Evolutionary conservation across 2,888 invertebrate genomes (phyloP).

Genomic region (Cylindroiulus punctatus): DNA sequence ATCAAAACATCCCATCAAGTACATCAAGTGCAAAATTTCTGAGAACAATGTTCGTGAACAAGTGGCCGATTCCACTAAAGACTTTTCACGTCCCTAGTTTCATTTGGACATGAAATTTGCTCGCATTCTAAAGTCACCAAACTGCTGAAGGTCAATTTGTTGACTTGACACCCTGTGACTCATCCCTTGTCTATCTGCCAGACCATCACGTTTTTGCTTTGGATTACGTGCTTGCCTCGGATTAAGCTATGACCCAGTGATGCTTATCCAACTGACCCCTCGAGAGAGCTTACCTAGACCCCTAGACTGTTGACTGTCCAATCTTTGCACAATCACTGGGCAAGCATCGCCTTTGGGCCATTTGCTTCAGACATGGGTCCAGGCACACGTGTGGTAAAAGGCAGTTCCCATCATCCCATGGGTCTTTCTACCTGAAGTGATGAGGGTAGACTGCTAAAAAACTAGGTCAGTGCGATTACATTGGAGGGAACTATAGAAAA

Average conservation of each 20-base stretch:
- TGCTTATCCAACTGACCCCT: conserved; percentile 22
- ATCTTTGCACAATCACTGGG: not conserved
- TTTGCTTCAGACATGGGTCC: not conserved
- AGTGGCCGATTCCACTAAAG: too few relatives aligned
- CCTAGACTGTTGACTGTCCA: not conserved
- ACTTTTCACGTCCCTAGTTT: too few relatives aligned
- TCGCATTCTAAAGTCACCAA: not conserved
- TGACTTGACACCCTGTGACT: not conserved
- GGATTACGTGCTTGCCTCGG: not conserved
- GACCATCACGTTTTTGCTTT: not conserved
- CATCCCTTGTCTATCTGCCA: conserved; percentile 2
- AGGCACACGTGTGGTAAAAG: not conserved
- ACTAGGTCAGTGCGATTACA: conserved; percentile 40
- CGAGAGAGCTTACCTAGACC: not conserved
- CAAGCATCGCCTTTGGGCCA: not conserved
- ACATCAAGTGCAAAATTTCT: too few relatives aligned
- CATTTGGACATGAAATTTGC: not conserved
- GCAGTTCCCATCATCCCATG: conserved; percentile 1
- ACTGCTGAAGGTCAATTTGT: not conserved
- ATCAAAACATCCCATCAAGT: too few relatives aligned
- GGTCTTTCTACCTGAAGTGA: not conserved
- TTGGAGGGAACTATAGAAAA: conserved; percentile 24
- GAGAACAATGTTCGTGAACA: too few relatives aligned
- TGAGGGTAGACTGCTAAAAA: not conserved
- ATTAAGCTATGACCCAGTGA: not conserved